These are phyloP conservation scores for Phyto melanocephala DNA, from an alignment of 2,888 invertebrate species.

Conservation along the genomic window DNA sequence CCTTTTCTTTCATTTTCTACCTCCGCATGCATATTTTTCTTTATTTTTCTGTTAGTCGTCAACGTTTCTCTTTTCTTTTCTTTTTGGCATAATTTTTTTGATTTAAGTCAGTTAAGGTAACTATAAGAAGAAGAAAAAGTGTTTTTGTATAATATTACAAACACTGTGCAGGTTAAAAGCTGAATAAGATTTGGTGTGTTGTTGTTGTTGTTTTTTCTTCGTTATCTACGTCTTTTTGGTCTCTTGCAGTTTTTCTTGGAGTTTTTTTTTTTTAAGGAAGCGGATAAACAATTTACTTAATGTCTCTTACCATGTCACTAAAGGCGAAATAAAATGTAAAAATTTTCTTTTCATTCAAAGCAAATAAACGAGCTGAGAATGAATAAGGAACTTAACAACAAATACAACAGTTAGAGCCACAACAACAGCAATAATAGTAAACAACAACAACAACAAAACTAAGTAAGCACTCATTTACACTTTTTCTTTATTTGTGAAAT, in stretches of 20 bases:
- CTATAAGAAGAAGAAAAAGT: slow-evolving; percentile 26
- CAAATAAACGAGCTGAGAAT: slow-evolving; percentile 45
- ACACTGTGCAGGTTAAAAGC: slow-evolving; percentile 29
- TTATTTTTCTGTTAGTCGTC: not conserved
- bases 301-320: slow-evolving; percentile 63
- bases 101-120: slow-evolving; percentile 45
- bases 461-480: slow-evolving; percentile 61
- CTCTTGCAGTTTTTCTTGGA: slow-evolving; percentile 2
- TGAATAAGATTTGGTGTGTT: slow-evolving; percentile 28
- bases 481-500: slow-evolving; percentile 43
- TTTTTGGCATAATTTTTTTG: not conserved
- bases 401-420: not conserved
- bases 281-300: slow-evolving; percentile 65
- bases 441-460: slow-evolving; percentile 35
- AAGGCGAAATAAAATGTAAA: slow-evolving; percentile 53
- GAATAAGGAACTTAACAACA: slow-evolving; percentile 12
- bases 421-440: not conserved
- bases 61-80: not conserved
- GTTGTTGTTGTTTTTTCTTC: not conserved
- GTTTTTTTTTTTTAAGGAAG: slow-evolving; percentile 45
- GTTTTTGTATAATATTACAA: slow-evolving; percentile 32
- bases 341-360: slow-evolving; percentile 62
- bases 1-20: not conserved
- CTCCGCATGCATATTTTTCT: no score
- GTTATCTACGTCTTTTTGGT: not conserved